Conservation (phyloP, 2,113 vertebrate genomes). For the Limnothrissa miodon region DNA sequence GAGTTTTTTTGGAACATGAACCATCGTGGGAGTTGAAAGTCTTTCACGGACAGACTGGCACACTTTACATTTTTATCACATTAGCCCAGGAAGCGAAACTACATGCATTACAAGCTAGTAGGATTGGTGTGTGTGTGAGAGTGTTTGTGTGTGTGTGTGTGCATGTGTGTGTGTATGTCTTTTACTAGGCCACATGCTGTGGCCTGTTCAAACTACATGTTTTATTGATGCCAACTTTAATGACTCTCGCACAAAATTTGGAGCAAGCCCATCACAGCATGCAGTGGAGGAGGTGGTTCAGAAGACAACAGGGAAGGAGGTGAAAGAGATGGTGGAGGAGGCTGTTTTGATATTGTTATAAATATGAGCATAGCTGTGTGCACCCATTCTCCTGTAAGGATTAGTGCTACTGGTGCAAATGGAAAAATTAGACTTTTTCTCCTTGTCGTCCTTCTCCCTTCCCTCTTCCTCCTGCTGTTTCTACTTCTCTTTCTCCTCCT, state of each 20-base stretch:
- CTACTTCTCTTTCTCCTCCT: background rate
- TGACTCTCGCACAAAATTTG: conserved; percentile 38
- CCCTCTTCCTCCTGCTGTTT: background rate
- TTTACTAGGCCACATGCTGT: conserved; percentile 21
- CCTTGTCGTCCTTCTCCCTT: background rate
- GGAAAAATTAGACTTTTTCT: background rate
- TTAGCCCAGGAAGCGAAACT: background rate
- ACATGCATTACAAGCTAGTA: background rate
- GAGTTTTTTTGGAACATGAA: background rate
- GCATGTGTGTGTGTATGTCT: background rate
- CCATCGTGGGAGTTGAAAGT: background rate
- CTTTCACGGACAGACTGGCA: background rate
- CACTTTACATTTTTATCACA: conserved; percentile 7
- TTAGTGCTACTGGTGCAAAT: background rate
- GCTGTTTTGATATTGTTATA: conserved; percentile 32
- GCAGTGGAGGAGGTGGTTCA: background rate
- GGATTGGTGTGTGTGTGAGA: background rate
- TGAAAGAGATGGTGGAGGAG: background rate
- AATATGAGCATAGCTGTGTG: conserved; percentile 40
- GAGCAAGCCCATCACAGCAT: conserved; percentile 27
- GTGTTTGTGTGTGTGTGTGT: background rate
- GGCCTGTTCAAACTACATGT: conserved; percentile 42
- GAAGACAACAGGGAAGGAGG: background rate
- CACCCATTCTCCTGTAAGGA: conserved; percentile 1
- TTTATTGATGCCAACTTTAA: conserved; percentile 46